Conservation (phyloP, 1,140 invertebrate genomes). For the Dendrolimus kikuchii region DNA sequence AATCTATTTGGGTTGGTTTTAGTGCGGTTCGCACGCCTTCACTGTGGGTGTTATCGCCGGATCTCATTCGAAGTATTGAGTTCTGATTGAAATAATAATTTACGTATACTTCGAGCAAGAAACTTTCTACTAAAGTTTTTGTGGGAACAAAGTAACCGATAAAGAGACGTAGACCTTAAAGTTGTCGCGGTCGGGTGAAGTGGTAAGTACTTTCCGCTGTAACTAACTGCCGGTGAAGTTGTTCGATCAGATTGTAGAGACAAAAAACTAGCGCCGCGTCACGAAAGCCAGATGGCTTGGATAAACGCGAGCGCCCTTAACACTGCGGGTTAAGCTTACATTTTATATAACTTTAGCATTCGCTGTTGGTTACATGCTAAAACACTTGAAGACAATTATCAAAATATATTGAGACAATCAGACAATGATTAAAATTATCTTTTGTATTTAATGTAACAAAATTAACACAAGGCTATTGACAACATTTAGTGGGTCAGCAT, state of each 20-base stretch:
- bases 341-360: constrained; percentile 8
- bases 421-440: too few relatives aligned
- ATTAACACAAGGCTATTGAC: too few relatives aligned
- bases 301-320: constrained; percentile 29
- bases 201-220: constrained; percentile 33
- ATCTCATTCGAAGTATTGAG: neutral
- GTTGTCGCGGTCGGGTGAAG: constrained; percentile 22
- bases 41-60: constrained; percentile 1
- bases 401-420: too few relatives aligned
- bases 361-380: constrained; percentile 1
- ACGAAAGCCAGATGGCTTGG: constrained; percentile 36
- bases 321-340: constrained; percentile 19
- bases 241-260: constrained; percentile 45
- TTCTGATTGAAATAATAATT: neutral
- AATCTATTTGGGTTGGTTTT: constrained; percentile 17
- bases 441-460: too few relatives aligned
- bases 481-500: too few relatives aligned
- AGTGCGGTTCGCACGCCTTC: constrained; percentile 6
- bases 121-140: constrained; percentile 14
- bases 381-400: neutral
- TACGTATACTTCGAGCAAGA: constrained; percentile 1
- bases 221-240: constrained; percentile 37
- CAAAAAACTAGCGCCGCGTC: constrained; percentile 26
- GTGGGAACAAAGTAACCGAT: constrained; percentile 19
- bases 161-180: constrained; percentile 28